A percentile compares a stretch with the other conserved stretches of the same genome.
phyloP scores from a whole-genome alignment of 2,797 vertebrate species.

The Delichon dasypus region DNA sequence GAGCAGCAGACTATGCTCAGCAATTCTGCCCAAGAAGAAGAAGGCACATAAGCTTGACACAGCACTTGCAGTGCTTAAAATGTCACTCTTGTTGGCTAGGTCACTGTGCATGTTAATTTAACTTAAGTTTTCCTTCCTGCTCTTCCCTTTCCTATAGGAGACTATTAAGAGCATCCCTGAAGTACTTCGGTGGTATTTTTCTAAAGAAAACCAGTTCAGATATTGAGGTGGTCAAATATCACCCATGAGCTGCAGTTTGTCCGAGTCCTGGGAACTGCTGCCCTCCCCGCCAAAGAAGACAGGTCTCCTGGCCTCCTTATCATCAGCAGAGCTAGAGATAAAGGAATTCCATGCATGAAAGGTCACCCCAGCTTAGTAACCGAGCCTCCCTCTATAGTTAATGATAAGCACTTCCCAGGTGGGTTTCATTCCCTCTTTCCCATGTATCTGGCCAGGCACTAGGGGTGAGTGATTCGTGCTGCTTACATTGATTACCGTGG shows the following conservation, averaged over 20 bases:
- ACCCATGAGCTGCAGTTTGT: background rate
- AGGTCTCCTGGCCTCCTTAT: background rate
- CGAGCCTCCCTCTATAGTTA: background rate
- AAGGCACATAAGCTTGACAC: background rate
- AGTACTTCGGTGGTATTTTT: slow-evolving; percentile 48
- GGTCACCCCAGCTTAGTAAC: background rate
- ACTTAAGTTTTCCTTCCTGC: slow-evolving; percentile 16
- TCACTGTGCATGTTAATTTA: slow-evolving; percentile 27
- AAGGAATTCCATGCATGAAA: background rate
- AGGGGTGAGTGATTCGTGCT: background rate
- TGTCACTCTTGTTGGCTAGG: background rate
- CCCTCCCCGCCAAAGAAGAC: rapidly evolving
- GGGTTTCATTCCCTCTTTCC: background rate
- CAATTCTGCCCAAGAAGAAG: background rate
- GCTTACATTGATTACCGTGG: background rate
- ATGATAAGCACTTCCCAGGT: background rate
- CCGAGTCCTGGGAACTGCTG: background rate
- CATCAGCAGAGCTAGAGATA: background rate
- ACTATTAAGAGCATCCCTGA: slow-evolving; percentile 1
- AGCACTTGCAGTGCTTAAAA: background rate
- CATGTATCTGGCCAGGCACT: background rate
- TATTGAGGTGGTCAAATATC: background rate
- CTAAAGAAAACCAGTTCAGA: background rate
- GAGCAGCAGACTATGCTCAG: background rate
- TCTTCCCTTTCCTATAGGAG: background rate